A percentile compares a stretch with the other conserved stretches of the same genome.
These are phyloP conservation scores for Tipula unca DNA, from an alignment of 2,888 invertebrate genomes.

Conservation along the genomic window DNA sequence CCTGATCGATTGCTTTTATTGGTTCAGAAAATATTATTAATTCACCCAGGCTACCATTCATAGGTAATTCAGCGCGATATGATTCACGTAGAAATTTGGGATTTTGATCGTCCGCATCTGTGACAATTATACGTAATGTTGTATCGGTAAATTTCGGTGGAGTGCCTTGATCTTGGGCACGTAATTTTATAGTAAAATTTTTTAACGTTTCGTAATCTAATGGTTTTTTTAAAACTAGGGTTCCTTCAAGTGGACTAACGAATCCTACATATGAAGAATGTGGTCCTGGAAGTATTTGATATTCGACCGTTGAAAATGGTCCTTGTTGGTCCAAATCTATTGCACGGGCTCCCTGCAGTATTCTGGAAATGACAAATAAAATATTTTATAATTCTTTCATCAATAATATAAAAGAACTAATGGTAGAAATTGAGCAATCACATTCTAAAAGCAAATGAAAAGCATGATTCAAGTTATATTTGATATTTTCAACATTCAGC, in stretches of 20 bases:
- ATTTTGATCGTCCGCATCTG: constrained; percentile 89
- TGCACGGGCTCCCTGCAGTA: constrained; percentile 71
- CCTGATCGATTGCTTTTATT: constrained; percentile 69
- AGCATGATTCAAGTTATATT: too few species aligned
- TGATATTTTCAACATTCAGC: too few species aligned
- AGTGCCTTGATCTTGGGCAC: constrained; percentile 71
- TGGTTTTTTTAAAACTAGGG: constrained; percentile 66
- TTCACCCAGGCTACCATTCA: constrained; percentile 44
- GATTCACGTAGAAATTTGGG: constrained; percentile 70
- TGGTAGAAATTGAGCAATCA: too few species aligned
- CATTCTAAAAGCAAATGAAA: too few species aligned
- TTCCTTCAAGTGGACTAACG: constrained; percentile 77
- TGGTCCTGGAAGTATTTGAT: constrained; percentile 67
- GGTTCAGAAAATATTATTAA: constrained; percentile 62
- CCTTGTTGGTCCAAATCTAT: constrained; percentile 80
- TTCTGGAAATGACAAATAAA: constrained; percentile 38
- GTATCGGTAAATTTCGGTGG: constrained; percentile 73
- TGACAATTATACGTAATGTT: constrained; percentile 63
- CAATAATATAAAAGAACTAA: too few species aligned
- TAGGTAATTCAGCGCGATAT: constrained; percentile 61
- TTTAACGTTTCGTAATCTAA: constrained; percentile 74
- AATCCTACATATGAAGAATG: constrained; percentile 75
- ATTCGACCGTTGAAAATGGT: constrained; percentile 78
- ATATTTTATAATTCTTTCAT: too few species aligned
- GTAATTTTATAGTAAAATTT: constrained; percentile 66